Base-by-base conservation (phyloP, 1,140 invertebrate species). In the Archegozetes longisetosus region DNA sequence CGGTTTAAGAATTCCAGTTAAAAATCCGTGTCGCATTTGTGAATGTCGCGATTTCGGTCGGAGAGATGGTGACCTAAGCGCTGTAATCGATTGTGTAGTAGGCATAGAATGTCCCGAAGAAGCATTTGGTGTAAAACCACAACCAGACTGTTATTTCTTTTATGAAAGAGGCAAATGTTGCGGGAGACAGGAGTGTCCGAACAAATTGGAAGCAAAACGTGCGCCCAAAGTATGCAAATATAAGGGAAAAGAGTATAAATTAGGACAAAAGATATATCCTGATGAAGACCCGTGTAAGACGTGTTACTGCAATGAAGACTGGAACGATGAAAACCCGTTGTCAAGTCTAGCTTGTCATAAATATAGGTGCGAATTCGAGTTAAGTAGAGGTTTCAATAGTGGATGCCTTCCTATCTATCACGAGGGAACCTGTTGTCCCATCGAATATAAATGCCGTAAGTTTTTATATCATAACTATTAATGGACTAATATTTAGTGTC, bases 321-420 rank as follows among this genome's bases (percentile, higher is more conserved):
- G 65, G 65, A 64, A 53, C 2, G 61, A 61, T 0, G 6, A 29
- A 14, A 27, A 55, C 47, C 57, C 57, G 24, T 2, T 61, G 24
- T n/a, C 50, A 1, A 55, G 46, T 53, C 51, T 17, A 4, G 54
- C 49, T 20, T 66, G 65, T 25, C 24, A 57, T n/a, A 29, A 53
- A 13, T 40, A 55, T 29, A 57, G 59, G 13, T 66, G 65, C 27
- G 24, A 40, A 24, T 14, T 12, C 48, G 17, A 17, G n/a, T 22
- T 54, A 2, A n/a, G 22, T 2, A 2, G 12, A 47, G 2, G 23
- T 20, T 24, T 50, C 32, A 2, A 4, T 4, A 27, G 24, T 2
- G 64, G 64, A 1, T 66, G 65, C 54, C 61, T 63, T 4, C 65
- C 65, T 14, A 62, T 66, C 12, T 66, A 66, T 58, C 65, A 63